Conservation (phyloP, 2,113 vertebrate genomes). For the Amblyornis subalaris region DNA sequence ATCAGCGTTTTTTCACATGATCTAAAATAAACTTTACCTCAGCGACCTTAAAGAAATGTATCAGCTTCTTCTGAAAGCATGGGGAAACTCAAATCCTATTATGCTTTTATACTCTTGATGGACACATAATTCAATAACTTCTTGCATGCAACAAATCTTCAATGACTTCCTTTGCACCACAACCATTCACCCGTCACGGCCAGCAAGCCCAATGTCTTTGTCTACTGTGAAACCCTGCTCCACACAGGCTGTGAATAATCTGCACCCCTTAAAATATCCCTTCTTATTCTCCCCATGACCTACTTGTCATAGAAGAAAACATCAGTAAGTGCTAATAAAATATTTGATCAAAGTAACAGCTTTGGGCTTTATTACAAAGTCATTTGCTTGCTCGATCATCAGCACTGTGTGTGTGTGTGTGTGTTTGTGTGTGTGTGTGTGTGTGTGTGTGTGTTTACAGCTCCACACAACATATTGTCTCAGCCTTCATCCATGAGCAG, state of each 20-base stretch:
- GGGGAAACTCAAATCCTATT: not conserved
- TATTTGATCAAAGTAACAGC: not conserved
- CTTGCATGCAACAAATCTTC: not conserved
- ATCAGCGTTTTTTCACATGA: not conserved
- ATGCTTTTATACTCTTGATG: not conserved
- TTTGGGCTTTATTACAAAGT: not conserved
- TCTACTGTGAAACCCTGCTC: not conserved
- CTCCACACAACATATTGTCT: not conserved
- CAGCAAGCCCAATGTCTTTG: not conserved
- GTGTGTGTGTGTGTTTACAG: rapidly evolving
- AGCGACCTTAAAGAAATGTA: not conserved
- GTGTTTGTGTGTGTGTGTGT: rapidly evolving
- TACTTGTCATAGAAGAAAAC: not conserved
- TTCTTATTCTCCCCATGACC: not conserved
- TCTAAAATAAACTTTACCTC: not conserved
- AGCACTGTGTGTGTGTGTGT: not conserved
- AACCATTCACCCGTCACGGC: not conserved
- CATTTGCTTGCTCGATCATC: not conserved
- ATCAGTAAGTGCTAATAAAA: not conserved
- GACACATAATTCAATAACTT: not conserved
- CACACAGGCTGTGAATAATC: not conserved
- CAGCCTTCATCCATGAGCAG: not conserved
- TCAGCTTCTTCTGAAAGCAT: not conserved
- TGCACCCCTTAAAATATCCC: not conserved
- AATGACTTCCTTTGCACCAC: not conserved